These are phyloP conservation scores for Petrophora chlorosata DNA, from an alignment of 2,888 invertebrate genomes.

Conservation along the genomic window DNA sequence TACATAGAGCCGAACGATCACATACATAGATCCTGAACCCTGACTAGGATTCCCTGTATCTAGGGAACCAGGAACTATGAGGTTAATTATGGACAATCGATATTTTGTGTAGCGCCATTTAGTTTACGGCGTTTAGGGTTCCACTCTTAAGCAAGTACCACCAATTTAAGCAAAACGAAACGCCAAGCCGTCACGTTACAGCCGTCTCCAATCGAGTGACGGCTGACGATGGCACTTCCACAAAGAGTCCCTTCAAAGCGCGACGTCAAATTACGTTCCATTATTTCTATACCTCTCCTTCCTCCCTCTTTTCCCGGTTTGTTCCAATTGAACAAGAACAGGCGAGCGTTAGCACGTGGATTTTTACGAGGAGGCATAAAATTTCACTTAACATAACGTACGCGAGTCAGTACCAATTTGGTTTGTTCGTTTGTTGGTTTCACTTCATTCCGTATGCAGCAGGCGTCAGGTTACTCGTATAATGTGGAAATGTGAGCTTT, in stretches of 20 bases:
- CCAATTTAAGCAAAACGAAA: too few species aligned
- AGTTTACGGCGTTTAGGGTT: too few species aligned
- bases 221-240: neutral
- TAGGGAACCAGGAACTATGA: too few species aligned
- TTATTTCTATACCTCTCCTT: slow-evolving; percentile 17
- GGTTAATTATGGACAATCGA: too few species aligned
- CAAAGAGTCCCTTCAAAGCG: slow-evolving; percentile 16
- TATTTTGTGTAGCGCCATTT: too few species aligned
- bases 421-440: slow-evolving; percentile 61
- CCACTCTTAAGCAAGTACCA: too few species aligned
- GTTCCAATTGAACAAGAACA: slow-evolving; percentile 26
- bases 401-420: slow-evolving; percentile 54
- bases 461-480: slow-evolving; percentile 50
- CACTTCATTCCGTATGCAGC: slow-evolving; percentile 59
- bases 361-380: slow-evolving; percentile 69
- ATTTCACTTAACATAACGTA: slow-evolving; percentile 67
- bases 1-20: too few species aligned
- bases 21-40: too few species aligned
- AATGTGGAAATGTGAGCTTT: slow-evolving; percentile 57
- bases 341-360: slow-evolving; percentile 42
- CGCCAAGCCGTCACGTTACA: too few species aligned
- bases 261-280: slow-evolving; percentile 21
- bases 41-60: too few species aligned
- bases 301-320: slow-evolving; percentile 15
- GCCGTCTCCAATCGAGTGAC: too few species aligned